Evolutionary conservation across 2,797 vertebrate genomes (phyloP), one percentile per base, ranked within the genome.

Genomic region (Darevskia mixta): DNA sequence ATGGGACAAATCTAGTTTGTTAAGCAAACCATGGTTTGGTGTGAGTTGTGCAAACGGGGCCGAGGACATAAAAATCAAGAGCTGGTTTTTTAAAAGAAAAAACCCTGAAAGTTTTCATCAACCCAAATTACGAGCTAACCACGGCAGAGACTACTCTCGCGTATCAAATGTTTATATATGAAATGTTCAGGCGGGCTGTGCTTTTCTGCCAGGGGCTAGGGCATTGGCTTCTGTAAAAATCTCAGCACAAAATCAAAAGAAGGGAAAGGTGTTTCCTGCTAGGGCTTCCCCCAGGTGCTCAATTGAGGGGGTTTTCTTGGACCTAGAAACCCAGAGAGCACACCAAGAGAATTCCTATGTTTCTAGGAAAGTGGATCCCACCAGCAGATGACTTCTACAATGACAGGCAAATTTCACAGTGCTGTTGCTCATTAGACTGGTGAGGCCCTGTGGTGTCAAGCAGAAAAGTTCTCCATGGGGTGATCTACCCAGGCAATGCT

Each of bases 311-410:
- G 86, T 85, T 88, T 88, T 64, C 87, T 90, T 91, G 91, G 90
- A 84, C 82, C 92, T 85, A 88, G 67, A 89, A 90, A 90, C 86
- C 75, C 73, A 32, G 86, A 94, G 95, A 91, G 91, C 93, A 95
- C 92, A 5, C 77, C 79, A 82, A 90, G 72, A 84, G 61, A 87
- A 90, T 41, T 2, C 0, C 11, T 15, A 8, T 20, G 13, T 8
- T 29, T 76, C 38, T 27, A 41, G 3, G 41, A 17, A 78, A 27
- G 66, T 35, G 20, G 32, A 1, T 20, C 17, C 5, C 23, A 73
- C 41, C 61, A 49, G 7, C 32, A 4, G 3, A 67, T 25, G 2
- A 18, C 58, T 73, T 35, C 72, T 4, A 73, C 25, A 15, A 84
- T 8, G 49, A 55, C 4, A 3, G 73, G 79, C 8, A 38, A 29